phyloP scores from a whole-genome alignment of 2,113 vertebrate genomes.

The Platichthys stellatus region DNA sequence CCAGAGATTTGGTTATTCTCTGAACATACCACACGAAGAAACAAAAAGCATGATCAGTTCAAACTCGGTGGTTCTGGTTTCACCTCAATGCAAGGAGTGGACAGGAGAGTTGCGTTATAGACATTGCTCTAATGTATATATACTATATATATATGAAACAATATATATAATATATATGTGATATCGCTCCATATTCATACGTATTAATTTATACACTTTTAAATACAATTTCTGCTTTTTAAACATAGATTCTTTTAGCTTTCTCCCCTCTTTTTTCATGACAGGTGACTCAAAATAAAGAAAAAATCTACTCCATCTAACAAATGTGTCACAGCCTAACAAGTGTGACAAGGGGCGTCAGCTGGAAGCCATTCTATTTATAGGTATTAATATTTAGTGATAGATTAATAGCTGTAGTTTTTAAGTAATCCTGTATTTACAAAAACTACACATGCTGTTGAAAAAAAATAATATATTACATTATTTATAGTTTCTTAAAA shows the following conservation, averaged over 20 bases:
- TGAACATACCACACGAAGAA: slow-evolving; percentile 88
- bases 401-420: slow-evolving; percentile 84
- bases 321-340: slow-evolving; percentile 82
- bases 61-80: slow-evolving; percentile 74
- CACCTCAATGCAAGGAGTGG: slow-evolving; percentile 74
- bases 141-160: slow-evolving; percentile 59
- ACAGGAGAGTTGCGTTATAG: slow-evolving; percentile 70
- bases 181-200: slow-evolving; percentile 73
- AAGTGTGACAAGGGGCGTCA: slow-evolving; percentile 89
- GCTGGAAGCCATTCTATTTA: slow-evolving; percentile 96
- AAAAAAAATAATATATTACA: slow-evolving; percentile 99
- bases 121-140: slow-evolving; percentile 67
- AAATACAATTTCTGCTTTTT: slow-evolving; percentile 74
- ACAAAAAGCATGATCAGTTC: slow-evolving; percentile 70
- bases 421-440: slow-evolving; percentile 92
- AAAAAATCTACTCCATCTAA: slow-evolving; percentile 86
- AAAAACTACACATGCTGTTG: slow-evolving; percentile 93
- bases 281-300: slow-evolving; percentile 83
- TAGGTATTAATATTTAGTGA: slow-evolving; percentile 86
- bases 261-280: slow-evolving; percentile 81
- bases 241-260: slow-evolving; percentile 75
- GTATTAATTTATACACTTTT: slow-evolving; percentile 74
- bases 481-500: slow-evolving; percentile 98
- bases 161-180: slow-evolving; percentile 70
- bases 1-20: slow-evolving; percentile 89